phyloP scores from a whole-genome alignment of 2,113 vertebrate genomes.

The Dunckerocampus dactyliophorus region DNA sequence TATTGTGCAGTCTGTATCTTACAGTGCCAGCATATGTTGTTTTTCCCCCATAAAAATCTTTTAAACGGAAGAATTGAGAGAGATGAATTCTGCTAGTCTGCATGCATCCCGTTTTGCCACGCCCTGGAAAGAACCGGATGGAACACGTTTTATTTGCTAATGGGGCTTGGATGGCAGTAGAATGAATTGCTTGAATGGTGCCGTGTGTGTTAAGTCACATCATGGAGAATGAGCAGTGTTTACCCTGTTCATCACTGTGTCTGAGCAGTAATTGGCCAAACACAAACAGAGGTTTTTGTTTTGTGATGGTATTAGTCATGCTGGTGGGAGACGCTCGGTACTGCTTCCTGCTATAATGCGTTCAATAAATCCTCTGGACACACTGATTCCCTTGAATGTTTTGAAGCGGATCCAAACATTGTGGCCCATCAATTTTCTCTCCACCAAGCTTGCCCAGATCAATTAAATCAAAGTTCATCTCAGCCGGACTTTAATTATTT shows the following conservation, averaged over 20 bases:
- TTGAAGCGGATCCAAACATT: slow-evolving; percentile 44
- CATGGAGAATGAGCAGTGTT: slow-evolving; percentile 26
- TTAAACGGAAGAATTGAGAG: neutral
- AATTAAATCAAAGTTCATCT: slow-evolving; percentile 73
- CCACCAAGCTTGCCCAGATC: slow-evolving; percentile 51
- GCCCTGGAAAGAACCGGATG: slow-evolving; percentile 15
- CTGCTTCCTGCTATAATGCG: slow-evolving; percentile 48
- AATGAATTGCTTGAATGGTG: slow-evolving; percentile 20
- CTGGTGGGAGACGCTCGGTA: slow-evolving; percentile 37
- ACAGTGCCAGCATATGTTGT: neutral
- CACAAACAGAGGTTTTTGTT: slow-evolving; percentile 40
- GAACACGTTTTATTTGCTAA: slow-evolving; percentile 33
- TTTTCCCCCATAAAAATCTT: neutral
- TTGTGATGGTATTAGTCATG: slow-evolving; percentile 46
- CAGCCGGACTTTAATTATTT: slow-evolving; percentile 69
- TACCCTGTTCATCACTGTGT: slow-evolving; percentile 34
- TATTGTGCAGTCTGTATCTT: slow-evolving; percentile 25
- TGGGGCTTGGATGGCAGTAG: slow-evolving; percentile 7
- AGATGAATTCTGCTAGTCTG: neutral
- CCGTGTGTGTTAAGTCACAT: slow-evolving; percentile 19
- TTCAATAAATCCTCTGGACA: slow-evolving; percentile 58
- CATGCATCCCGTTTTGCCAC: neutral
- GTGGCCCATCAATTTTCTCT: slow-evolving; percentile 56
- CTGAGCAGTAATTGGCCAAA: slow-evolving; percentile 40
- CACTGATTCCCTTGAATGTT: slow-evolving; percentile 34